A percentile compares a stretch with the other conserved stretches of the same genome.
These are phyloP conservation scores for Leptinotarsa peninsularis DNA, from an alignment of 2,888 invertebrate genomes.

Conservation along the genomic window DNA sequence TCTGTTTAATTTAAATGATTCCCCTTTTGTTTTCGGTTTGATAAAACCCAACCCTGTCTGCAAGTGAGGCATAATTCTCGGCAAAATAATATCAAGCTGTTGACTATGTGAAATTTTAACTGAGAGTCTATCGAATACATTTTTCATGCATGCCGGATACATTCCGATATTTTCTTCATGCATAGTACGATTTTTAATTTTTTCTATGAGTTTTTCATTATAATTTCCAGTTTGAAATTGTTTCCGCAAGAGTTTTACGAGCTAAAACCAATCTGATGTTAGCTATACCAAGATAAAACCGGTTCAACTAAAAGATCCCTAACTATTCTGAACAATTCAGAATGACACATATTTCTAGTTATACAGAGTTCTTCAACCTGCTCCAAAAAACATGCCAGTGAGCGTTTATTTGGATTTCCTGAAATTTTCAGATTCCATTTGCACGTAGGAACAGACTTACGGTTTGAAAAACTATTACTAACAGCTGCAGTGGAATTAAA, in stretches of 20 bases:
- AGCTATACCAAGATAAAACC: background rate
- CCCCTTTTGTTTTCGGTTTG: background rate
- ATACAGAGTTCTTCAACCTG: background rate
- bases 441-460: background rate
- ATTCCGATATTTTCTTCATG: constrained; percentile 3
- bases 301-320: background rate
- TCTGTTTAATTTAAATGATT: background rate
- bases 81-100: background rate
- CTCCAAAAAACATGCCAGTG: background rate
- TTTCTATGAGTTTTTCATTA: background rate
- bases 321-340: background rate
- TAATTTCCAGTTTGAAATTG: constrained; percentile 4
- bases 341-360: background rate
- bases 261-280: background rate
- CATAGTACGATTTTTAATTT: background rate
- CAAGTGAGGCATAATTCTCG: background rate
- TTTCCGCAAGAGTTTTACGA: background rate
- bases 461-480: background rate
- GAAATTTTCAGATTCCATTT: constrained; percentile 3
- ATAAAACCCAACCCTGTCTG: background rate
- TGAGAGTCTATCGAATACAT: background rate
- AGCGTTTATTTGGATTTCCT: background rate
- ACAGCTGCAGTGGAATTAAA: background rate
- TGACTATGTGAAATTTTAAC: background rate
- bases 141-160: constrained; percentile 1